Evolutionary conservation across 1,140 invertebrate species (phyloP), one percentile per base, ranked within the genome.

Genomic region (Ylistrum balloti): DNA sequence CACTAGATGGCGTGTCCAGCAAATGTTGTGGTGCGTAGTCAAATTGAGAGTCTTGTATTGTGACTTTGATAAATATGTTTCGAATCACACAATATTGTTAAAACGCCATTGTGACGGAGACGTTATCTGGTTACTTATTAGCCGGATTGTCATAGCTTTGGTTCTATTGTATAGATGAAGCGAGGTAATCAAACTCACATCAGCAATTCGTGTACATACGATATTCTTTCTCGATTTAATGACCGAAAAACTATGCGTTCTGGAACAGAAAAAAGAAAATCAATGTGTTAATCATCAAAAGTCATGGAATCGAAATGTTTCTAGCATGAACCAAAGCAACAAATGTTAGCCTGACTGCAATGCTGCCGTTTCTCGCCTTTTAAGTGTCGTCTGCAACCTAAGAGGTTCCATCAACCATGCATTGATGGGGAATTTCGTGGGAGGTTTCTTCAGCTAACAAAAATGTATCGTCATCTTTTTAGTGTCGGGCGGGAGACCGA

Each of bases 321-420:
- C n/a, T 74, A 74, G n/a, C 28, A 74, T 74, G n/a, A 74, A 74
- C 20, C n/a, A n/a, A 74, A 74, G 56, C n/a, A 74, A 74, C 56
- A 74, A 74, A 74, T 74, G 56, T 74, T 74, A 28, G n/a, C 56
- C 28, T 74, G 56, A 74, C 28, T 22, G 11, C 28, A 3, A 28
- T 22, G 17, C 15, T 74, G 56, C 13, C n/a, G 56, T 74, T 74
- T 74, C 56, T n/a, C 56, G 56, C 56, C 56, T 28, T 74, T 74
- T 74, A 74, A 1, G n/a, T 74, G 56, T 74, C 56, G 56, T 74
- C 56, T 74, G 56, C 56, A n/a, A 74, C 22, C n/a, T 9, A 28
- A 28, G 22, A 7, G 56, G 56, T 28, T 74, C 56, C n/a, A 28
- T 74, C 22, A 48, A n/a, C n/a, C n/a, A n/a, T n/a, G n/a, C n/a